phyloP scores from a whole-genome alignment of 2,113 vertebrate genomes.

The Zosterops pallidus region DNA sequence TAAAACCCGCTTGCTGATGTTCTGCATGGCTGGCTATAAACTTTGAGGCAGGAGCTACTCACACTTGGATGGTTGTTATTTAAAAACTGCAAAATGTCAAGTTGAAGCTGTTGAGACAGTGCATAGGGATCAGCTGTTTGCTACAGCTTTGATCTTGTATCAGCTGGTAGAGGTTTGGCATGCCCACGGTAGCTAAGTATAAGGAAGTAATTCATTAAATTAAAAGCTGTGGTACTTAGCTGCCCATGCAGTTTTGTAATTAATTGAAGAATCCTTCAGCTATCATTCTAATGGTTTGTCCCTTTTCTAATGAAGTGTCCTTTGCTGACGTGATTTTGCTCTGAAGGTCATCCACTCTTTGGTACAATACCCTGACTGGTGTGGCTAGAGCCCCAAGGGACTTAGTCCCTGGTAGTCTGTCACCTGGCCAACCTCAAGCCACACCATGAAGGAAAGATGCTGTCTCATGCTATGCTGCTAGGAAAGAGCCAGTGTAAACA shows the following conservation, averaged over 20 bases:
- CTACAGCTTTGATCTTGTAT: background rate
- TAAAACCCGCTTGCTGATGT: background rate
- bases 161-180: background rate
- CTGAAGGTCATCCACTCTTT: background rate
- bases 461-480: accelerated
- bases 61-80: background rate
- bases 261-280: background rate
- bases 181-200: background rate
- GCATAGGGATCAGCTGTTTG: background rate
- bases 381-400: background rate
- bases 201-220: background rate
- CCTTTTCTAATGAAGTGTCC: background rate
- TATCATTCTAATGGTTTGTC: background rate
- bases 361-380: background rate
- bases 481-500: background rate
- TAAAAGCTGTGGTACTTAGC: background rate
- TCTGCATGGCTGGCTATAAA: background rate
- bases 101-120: background rate
- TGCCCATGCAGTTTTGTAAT: background rate
- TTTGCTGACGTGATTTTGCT: background rate
- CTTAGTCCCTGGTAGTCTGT: accelerated
- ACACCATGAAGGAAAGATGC: background rate
- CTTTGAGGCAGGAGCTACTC: background rate
- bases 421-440: background rate
- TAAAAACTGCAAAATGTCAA: background rate